These are phyloP conservation scores for Aphodius sticticus DNA, from an alignment of 2,888 invertebrate species.

Conservation along the genomic window DNA sequence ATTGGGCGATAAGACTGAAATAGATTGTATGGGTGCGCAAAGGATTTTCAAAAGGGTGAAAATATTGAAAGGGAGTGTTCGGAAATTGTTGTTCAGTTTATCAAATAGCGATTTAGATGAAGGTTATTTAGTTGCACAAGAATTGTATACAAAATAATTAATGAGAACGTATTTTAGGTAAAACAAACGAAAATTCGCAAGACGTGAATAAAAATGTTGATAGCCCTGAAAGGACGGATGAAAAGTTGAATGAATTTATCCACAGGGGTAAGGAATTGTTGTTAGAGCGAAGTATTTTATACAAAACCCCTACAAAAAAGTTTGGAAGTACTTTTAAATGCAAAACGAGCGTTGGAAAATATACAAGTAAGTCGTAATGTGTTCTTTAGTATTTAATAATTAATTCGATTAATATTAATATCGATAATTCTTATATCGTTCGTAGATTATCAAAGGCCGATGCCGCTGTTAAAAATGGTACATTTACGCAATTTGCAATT, in stretches of 20 bases:
- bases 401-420: too few relatives aligned
- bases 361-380: neutral
- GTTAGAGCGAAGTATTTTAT: constrained; percentile 54
- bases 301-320: constrained; percentile 45
- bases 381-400: too few relatives aligned
- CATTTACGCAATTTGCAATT: constrained; percentile 43
- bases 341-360: constrained; percentile 7
- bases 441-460: constrained; percentile 30
- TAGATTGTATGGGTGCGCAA: constrained; percentile 32
- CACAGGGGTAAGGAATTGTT: constrained; percentile 51
- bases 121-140: neutral
- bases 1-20: constrained; percentile 41
- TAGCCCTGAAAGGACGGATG: neutral
- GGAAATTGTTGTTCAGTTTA: constrained; percentile 47
- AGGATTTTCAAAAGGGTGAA: constrained; percentile 52
- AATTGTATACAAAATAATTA: neutral
- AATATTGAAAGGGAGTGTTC: constrained; percentile 48
- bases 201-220: neutral
- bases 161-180: neutral
- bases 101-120: constrained; percentile 38
- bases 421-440: neutral
- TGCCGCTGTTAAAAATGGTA: constrained; percentile 39
- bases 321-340: neutral
- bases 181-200: neutral
- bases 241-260: constrained; percentile 45